These are phyloP conservation scores for Megalops cyprinoides DNA, from an alignment of 2,797 vertebrate genomes.

Conservation along the genomic window DNA sequence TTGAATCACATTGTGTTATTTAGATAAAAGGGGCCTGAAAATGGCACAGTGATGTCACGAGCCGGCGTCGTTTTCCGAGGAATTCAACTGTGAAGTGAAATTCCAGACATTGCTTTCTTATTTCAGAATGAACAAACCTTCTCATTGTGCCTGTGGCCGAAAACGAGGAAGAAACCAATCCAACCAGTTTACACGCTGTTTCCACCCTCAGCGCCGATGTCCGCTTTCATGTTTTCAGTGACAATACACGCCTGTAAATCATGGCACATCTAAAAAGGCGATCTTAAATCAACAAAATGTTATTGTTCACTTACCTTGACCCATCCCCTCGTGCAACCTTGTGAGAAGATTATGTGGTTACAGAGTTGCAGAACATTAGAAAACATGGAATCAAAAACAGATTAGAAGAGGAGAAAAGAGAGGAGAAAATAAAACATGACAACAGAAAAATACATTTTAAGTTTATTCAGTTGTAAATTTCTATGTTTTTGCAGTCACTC, in stretches of 20 bases:
- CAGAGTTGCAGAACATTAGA: not conserved
- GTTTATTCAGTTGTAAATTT: no score
- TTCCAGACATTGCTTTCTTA: not conserved
- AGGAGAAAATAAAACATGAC: no score
- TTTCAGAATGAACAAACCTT: not conserved
- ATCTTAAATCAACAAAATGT: not conserved
- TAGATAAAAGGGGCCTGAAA: not conserved
- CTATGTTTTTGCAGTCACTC: no score
- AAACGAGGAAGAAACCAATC: not conserved
- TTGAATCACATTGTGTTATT: no score
- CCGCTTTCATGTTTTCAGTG: not conserved
- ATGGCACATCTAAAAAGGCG: not conserved
- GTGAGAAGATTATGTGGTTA: not conserved
- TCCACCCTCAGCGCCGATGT: not conserved
- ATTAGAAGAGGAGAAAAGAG: no score
- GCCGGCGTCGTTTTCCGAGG: not conserved
- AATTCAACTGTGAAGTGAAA: not conserved
- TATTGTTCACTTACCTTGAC: not conserved
- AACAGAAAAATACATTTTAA: no score
- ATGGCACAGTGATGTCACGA: not conserved
- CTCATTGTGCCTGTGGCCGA: not conserved
- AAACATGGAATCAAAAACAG: not conserved
- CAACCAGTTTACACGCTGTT: not conserved
- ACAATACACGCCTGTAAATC: not conserved
- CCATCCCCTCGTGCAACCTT: not conserved